Conservation (phyloP, 2,888 invertebrate species). For the Nomada ruficornis region DNA sequence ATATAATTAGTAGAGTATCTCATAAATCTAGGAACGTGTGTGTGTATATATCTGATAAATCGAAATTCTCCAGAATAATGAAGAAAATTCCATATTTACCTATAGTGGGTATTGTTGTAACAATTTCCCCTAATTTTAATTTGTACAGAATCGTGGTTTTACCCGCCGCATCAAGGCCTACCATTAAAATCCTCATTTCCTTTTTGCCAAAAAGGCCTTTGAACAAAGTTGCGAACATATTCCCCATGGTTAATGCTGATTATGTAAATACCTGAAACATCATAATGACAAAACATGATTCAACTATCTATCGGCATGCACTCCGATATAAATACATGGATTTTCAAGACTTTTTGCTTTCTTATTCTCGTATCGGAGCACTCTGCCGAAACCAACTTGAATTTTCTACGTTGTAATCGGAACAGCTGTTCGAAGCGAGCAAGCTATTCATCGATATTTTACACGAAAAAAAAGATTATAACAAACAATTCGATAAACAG, state of each 20-base stretch:
- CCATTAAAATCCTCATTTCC: constrained; percentile 99
- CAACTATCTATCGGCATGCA: neutral
- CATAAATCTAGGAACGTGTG: too few species aligned
- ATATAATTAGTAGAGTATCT: constrained; percentile 5
- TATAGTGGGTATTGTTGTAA: constrained; percentile 99
- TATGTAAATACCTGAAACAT: constrained; percentile 85
- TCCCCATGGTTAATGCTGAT: constrained; percentile 94
- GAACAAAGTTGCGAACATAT: constrained; percentile 98
- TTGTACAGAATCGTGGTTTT: constrained; percentile 99
- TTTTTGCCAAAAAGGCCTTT: constrained; percentile 99
- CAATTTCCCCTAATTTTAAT: constrained; percentile 99
- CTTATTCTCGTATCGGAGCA: neutral
- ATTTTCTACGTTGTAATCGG: neutral
- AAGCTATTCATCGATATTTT: neutral
- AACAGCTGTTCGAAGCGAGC: neutral
- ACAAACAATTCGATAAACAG: neutral
- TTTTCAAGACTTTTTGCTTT: neutral
- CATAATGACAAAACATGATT: neutral
- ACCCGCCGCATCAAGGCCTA: constrained; percentile 99
- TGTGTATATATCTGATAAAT: neutral
- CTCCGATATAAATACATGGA: neutral
- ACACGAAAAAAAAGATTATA: neutral
- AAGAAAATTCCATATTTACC: constrained; percentile 87
- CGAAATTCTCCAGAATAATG: neutral
- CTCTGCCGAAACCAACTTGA: neutral